Conservation (phyloP, 2,797 vertebrate species). For the Otus scops region DNA sequence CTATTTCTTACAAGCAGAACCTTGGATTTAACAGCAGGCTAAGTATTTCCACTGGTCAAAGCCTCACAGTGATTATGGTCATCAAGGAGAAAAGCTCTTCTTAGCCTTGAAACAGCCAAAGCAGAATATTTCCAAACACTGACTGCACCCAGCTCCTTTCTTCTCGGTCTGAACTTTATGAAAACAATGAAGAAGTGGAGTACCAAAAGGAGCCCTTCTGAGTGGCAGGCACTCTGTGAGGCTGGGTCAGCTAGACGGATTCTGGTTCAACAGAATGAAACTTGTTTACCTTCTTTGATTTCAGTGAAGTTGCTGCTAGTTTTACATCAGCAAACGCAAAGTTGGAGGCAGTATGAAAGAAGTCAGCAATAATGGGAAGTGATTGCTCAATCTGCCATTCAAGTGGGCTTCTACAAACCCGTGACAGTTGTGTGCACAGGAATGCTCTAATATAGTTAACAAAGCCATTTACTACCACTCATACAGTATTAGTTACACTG, state of each 20-base stretch:
- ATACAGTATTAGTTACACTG: background rate
- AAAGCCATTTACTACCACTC: background rate
- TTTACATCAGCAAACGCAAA: background rate
- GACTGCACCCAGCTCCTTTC: background rate
- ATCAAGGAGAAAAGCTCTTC: background rate
- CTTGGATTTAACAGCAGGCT: background rate
- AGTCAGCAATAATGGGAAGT: background rate
- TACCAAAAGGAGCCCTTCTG: background rate
- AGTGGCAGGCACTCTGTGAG: background rate
- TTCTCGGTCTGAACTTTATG: background rate
- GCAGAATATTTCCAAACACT: background rate
- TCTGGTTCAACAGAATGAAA: background rate
- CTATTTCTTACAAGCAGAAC: background rate
- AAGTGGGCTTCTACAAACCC: background rate
- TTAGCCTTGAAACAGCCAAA: background rate
- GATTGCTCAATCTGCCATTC: background rate
- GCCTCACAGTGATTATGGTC: background rate
- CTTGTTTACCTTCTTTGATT: background rate
- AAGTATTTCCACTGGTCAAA: background rate
- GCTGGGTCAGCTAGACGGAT: background rate
- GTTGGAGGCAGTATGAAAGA: background rate
- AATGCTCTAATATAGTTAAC: background rate
- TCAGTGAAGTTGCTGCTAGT: background rate
- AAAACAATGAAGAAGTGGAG: background rate
- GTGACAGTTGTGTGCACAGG: background rate